Evolutionary conservation across 2,888 invertebrate genomes (phyloP).

Genomic region (Phengaris alcon): DNA sequence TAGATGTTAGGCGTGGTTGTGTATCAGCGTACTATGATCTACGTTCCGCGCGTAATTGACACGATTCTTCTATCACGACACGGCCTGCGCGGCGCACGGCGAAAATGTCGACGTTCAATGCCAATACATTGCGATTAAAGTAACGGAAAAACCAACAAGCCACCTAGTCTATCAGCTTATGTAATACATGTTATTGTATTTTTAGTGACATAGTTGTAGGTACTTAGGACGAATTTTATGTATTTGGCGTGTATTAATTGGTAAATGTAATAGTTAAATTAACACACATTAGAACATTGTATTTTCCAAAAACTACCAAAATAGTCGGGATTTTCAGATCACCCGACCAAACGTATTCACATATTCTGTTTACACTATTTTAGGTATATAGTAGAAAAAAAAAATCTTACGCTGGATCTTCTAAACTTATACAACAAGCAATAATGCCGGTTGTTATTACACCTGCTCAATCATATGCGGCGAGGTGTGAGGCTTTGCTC

Average conservation of each 20-base stretch:
- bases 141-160: background rate
- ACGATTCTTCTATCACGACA: slow-evolving; percentile 26
- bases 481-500: slow-evolving; percentile 12
- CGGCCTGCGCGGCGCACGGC: background rate
- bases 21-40: slow-evolving; percentile 5
- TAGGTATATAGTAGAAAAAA: too few relatives aligned
- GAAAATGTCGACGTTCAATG: slow-evolving; percentile 20
- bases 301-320: background rate
- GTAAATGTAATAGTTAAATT: background rate
- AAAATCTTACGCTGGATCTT: background rate
- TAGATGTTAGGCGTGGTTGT: slow-evolving; percentile 18
- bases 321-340: background rate
- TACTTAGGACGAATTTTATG: background rate
- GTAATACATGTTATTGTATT: background rate
- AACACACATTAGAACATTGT: background rate
- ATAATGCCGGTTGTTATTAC: slow-evolving; percentile 17
- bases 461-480: slow-evolving; percentile 19
- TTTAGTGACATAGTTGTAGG: background rate
- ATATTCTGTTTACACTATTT: too few relatives aligned
- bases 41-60: slow-evolving; percentile 26
- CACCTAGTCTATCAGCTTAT: too few relatives aligned
- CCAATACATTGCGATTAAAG: background rate
- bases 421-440: background rate
- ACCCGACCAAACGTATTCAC: too few relatives aligned
- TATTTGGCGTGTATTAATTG: background rate